Conservation (phyloP, 2,113 vertebrate genomes). For the Galeopterus variegatus region DNA sequence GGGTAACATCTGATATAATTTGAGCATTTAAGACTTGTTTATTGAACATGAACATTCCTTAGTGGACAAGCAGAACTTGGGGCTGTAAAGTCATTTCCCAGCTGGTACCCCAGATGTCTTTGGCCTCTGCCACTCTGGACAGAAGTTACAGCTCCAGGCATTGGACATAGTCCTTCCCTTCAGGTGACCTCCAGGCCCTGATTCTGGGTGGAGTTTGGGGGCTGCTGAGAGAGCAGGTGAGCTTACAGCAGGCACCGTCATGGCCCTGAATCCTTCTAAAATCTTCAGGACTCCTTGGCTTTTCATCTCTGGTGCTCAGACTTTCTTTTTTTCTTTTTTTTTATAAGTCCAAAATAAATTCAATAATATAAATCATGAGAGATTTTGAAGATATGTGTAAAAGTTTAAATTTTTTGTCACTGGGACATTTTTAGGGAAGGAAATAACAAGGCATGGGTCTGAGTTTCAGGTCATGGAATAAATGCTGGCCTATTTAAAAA, state of each 20-base stretch:
- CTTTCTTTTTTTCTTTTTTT: neutral
- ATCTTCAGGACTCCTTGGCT: neutral
- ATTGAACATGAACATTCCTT: neutral
- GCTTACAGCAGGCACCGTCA: neutral
- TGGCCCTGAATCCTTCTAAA: neutral
- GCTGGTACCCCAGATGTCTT: neutral
- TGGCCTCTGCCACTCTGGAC: neutral
- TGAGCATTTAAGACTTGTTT: neutral
- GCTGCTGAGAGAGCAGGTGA: neutral
- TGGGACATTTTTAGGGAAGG: neutral
- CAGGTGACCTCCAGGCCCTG: too few species aligned
- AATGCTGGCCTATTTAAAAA: neutral
- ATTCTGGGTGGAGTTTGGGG: neutral
- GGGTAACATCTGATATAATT: neutral
- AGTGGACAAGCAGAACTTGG: neutral
- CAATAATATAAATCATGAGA: neutral
- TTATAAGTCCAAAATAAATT: neutral
- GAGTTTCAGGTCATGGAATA: neutral
- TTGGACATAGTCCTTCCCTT: rapidly evolving
- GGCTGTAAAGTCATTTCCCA: neutral
- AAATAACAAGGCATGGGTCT: neutral
- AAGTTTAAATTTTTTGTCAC: neutral
- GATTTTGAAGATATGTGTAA: neutral
- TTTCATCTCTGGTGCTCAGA: neutral
- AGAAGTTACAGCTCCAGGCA: too few species aligned